Conservation (phyloP, 2,113 vertebrate species). For the Struthio camelus region DNA sequence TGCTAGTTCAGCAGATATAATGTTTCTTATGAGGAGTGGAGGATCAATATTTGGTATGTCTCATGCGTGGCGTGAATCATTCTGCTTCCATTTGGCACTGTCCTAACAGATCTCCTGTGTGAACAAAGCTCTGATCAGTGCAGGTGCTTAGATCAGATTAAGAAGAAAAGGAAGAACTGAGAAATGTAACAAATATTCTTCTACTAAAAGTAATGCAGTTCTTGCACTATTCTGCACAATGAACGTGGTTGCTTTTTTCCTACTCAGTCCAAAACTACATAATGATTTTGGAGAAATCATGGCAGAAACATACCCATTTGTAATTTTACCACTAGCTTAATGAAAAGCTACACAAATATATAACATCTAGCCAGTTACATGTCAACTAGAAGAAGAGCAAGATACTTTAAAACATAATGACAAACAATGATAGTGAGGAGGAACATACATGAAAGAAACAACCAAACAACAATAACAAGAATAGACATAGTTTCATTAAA, state of each 20-base stretch:
- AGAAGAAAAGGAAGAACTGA: not conserved
- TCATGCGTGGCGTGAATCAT: not conserved
- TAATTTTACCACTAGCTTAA: not conserved
- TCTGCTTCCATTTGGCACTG: not conserved
- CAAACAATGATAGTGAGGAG: not conserved
- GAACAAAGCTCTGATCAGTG: not conserved
- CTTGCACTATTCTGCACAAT: too few species aligned
- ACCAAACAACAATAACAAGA: not conserved
- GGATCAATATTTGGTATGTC: not conserved
- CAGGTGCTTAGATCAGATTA: not conserved
- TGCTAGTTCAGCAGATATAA: not conserved
- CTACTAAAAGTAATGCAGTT: not conserved
- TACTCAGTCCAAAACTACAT: not conserved
- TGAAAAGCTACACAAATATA: not conserved
- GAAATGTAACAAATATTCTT: not conserved
- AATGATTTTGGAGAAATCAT: not conserved
- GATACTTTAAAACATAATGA: not conserved
- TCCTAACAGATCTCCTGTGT: not conserved
- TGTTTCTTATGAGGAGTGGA: not conserved
- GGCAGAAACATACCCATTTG: not conserved
- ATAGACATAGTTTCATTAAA: slow-evolving; percentile 21
- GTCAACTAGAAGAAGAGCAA: not conserved
- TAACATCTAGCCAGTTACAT: not conserved
- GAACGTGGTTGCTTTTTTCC: not conserved
- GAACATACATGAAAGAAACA: not conserved